Conservation (phyloP, 2,113 vertebrate genomes). For the Hydropotes inermis region DNA sequence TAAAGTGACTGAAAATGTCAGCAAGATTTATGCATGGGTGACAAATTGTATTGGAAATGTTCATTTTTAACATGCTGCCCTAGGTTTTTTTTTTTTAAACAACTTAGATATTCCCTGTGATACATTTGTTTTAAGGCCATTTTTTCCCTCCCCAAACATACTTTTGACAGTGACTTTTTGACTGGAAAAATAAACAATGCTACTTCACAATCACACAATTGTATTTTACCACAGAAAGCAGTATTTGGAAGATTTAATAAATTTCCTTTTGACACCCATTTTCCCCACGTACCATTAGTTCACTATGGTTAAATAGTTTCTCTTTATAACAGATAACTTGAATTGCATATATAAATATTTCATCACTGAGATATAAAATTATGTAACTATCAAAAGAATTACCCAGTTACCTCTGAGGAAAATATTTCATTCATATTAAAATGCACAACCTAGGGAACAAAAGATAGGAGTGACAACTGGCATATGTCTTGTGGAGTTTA, state of each 20-base stretch:
- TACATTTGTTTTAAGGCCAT: constrained; percentile 79
- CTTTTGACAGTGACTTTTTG: constrained; percentile 81
- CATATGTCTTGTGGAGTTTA: constrained; percentile 22
- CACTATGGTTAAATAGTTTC: constrained; percentile 55
- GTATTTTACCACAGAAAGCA: constrained; percentile 71
- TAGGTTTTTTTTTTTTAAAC: constrained; percentile 70
- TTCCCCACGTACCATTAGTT: constrained; percentile 58
- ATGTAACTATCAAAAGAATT: constrained; percentile 69
- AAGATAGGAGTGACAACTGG: constrained; percentile 5
- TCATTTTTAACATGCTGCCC: constrained; percentile 84
- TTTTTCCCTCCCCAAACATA: constrained; percentile 79
- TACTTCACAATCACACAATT: constrained; percentile 75
- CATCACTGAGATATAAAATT: constrained; percentile 60
- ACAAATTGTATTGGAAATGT: constrained; percentile 97
- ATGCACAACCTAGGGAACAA: constrained; percentile 38
- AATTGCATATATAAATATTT: constrained; percentile 58
- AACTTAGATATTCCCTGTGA: constrained; percentile 76
- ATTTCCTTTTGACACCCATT: constrained; percentile 53
- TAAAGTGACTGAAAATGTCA: constrained; percentile 99
- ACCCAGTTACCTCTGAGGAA: constrained; percentile 44
- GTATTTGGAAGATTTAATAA: constrained; percentile 59
- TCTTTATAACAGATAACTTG: constrained; percentile 34
- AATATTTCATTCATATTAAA: constrained; percentile 56
- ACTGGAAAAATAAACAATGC: constrained; percentile 84
- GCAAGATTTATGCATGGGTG: constrained; percentile 99